Base-by-base conservation (phyloP, 2,888 invertebrate species). In the Diarsia rubi region DNA sequence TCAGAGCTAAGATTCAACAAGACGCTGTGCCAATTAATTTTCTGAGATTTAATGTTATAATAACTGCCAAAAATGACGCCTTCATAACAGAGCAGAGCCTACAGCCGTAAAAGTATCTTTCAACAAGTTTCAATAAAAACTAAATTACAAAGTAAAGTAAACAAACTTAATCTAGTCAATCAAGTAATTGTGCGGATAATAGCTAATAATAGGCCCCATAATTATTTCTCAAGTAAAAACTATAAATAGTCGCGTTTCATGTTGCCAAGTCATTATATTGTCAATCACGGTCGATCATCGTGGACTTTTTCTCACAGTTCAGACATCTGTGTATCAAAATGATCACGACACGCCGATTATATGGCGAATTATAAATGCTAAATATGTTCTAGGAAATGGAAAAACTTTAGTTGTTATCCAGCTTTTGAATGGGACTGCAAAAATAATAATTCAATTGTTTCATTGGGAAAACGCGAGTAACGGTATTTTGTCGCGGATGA, bases 181-280 rank as follows among this genome's bases (percentile, higher is more conserved):
- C 45, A 59, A 21, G 59, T 75, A 49, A 84, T 75, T 69, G 62
- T 59, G 37, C 49, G 44, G 47, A 62, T 62, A 84, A 83, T 59
- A 52, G 45, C 12, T 16, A 57, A 49, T 54, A 67, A 76, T 62
- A 68, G 21, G 5, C 14, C 14, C 60, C 24, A 44, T 65, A 31
- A 75, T 84, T 71, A 81, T 52, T 63, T n/a, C 1, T 52, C 21
- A 8, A 5, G 65, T n/a, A 74, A 81, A 84, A 82, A 72, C 66
- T 67, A 45, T 14, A 60, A 81, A 45, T 45, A 63, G 44, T 21
- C 47, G 31, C 27, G 49, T 60, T 72, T 84, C 82, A 59, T 81
- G 62, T 72, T 84, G 52, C 73, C 69, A 66, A 54, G 67, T 66
- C 62, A 66, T 73, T 73, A 64, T 60, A 31, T 70, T 73, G 42